Base-by-base conservation (phyloP, 2,888 invertebrate genomes). In the Sipha maydis region DNA sequence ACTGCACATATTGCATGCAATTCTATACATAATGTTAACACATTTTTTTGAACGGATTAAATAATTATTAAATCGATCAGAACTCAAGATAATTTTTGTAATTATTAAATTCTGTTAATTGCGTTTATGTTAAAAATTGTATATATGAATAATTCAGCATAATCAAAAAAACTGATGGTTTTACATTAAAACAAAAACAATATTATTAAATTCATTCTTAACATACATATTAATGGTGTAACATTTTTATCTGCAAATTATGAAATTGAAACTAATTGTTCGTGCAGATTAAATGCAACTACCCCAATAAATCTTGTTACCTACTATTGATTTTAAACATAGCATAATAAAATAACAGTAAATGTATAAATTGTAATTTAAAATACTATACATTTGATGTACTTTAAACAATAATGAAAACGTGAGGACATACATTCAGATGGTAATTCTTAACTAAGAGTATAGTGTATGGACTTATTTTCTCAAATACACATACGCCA, bases 351-450 rank as follows among this genome's bases (percentile, higher is more conserved):
- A 34, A 34, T 34, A 34, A 34, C 4, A 3, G 34, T 34, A 2
- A 4, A 34, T 34, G 4, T 34, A 34, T 34, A 75, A 75, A 83
- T 83, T 38, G 28, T 73, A 31, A 75, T 34, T 28, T 73, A 31
- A 75, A 34, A 73, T 38, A 75, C 21, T 21, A 28, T 38, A 21
- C 5, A 28, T 61, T 84, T 38, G 61, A 38, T 25, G 61, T 84
- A 76, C 34, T 28, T n/a, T 61, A 28, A n/a, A 41, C 76, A 41
- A 41, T 61, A 34, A 84, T 38, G 84, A 76, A 67, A 38, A 76
- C 76, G 84, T 28, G 28, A 41, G 56, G 75, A 61, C 61, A 84
- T 38, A 61, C 41, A 14, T 75, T 75, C 31, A 84, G 75, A 84
- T 34, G 28, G 61, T 84, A 75, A 56, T 73, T 54, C 38, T 28